Conservation (phyloP, 2,113 vertebrate genomes). For the Elaphurus davidianus region DNA sequence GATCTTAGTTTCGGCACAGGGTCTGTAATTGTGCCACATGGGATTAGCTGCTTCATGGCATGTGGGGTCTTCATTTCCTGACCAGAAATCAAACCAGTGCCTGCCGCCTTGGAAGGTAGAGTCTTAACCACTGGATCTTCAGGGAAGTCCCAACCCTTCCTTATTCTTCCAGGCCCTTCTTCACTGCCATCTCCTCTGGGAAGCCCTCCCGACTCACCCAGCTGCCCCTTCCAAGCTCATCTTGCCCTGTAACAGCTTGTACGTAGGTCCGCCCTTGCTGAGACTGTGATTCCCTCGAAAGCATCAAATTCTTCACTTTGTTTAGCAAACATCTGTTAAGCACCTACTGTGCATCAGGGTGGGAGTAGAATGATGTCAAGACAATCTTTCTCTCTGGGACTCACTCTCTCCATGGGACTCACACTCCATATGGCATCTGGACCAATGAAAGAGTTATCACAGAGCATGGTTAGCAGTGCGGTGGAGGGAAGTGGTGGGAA, state of each 20-base stretch:
- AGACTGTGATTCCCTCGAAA: not conserved
- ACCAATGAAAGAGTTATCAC: not conserved
- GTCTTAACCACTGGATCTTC: not conserved
- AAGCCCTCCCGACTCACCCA: not conserved
- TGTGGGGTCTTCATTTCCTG: not conserved
- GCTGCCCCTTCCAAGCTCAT: not conserved
- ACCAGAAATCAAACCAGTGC: not conserved
- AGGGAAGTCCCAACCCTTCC: not conserved
- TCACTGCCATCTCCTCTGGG: not conserved
- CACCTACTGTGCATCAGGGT: not conserved
- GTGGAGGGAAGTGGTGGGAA: not conserved
- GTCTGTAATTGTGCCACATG: not conserved
- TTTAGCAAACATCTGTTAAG: not conserved
- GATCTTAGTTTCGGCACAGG: not conserved
- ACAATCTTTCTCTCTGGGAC: not conserved
- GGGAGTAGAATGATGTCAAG: not conserved
- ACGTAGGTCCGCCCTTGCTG: not conserved
- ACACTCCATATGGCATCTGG: not conserved
- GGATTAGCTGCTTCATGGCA: not conserved
- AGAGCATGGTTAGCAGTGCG: rapidly evolving
- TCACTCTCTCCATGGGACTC: not conserved
- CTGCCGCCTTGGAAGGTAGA: not conserved
- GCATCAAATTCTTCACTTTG: not conserved
- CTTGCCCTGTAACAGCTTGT: not conserved
- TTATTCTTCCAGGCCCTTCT: not conserved